phyloP scores from a whole-genome alignment of 1,140 invertebrate genomes.

The Eumaeus atala region DNA sequence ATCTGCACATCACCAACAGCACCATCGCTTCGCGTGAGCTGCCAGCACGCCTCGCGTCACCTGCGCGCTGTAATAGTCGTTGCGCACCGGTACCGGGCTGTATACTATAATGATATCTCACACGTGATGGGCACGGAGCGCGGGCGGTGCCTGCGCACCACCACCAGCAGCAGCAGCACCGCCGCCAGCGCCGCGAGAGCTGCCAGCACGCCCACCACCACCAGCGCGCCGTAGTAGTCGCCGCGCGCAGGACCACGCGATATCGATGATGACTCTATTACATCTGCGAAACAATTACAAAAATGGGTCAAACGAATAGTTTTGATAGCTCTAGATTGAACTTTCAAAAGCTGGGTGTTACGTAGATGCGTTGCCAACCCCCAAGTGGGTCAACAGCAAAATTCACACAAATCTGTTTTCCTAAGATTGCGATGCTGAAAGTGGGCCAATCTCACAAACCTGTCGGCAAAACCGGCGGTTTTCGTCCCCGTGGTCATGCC shows the following conservation, averaged over 20 bases:
- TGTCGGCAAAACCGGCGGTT: too few relatives aligned
- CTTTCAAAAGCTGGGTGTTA: too few relatives aligned
- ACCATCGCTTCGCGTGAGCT: background rate
- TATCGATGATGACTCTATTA: constrained; percentile 51
- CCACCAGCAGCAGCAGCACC: constrained; percentile 84
- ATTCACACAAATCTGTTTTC: too few relatives aligned
- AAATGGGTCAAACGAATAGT: too few relatives aligned
- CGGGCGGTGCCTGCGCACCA: constrained; percentile 83
- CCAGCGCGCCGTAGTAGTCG: constrained; percentile 90
- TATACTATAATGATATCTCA: constrained; percentile 24
- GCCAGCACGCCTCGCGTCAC: background rate
- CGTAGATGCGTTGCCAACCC: too few relatives aligned
- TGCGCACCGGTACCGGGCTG: constrained; percentile 42
- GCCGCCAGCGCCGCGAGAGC: constrained; percentile 87
- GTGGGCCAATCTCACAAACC: too few relatives aligned
- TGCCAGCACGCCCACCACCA: constrained; percentile 90
- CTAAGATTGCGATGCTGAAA: too few relatives aligned
- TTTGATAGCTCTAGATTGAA: too few relatives aligned
- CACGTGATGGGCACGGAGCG: constrained; percentile 80
- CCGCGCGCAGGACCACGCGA: constrained; percentile 61
- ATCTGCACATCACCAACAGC: too few relatives aligned
- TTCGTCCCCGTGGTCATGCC: too few relatives aligned
- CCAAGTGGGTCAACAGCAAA: too few relatives aligned
- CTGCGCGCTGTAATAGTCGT: constrained; percentile 81
- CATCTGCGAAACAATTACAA: constrained; percentile 34